phyloP scores from a whole-genome alignment of 2,113 vertebrate species.

The Cyanoliseus patagonus region DNA sequence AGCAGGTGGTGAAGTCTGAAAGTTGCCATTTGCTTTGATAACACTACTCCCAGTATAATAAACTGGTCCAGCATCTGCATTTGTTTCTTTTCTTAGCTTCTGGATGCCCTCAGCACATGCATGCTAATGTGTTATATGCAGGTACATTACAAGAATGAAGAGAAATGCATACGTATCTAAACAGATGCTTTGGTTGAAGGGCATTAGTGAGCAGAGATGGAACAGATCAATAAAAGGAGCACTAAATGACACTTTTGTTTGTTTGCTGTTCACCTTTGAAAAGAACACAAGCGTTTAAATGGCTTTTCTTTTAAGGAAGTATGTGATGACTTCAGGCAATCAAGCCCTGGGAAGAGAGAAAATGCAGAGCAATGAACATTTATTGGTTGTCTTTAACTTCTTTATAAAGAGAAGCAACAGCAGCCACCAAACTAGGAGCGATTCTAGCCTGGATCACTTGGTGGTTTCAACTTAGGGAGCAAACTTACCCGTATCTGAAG shows the following conservation, averaged over 20 bases:
- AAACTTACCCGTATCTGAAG: constrained; percentile 87
- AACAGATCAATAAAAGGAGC: not conserved
- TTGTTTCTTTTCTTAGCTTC: not conserved
- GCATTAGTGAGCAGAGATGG: not conserved
- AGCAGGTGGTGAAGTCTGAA: not conserved
- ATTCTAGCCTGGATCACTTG: not conserved
- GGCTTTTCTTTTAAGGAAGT: not conserved
- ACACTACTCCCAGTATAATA: not conserved
- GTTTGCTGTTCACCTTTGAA: not conserved
- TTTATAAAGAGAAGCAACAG: not conserved
- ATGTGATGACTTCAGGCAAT: not conserved
- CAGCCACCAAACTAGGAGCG: not conserved
- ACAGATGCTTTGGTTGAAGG: not conserved
- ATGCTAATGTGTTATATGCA: not conserved
- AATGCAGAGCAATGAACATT: not conserved
- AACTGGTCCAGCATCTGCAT: not conserved
- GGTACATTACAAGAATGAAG: not conserved
- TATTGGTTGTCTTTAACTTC: not conserved
- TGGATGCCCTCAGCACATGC: not conserved
- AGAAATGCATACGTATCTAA: not conserved
- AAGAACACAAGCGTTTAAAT: not conserved
- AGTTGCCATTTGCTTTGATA: not conserved
- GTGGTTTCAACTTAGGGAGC: not conserved
- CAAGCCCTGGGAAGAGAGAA: not conserved
- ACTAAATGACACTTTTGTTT: not conserved